A percentile compares a stretch with the other conserved stretches of the same genome.
phyloP scores from a whole-genome alignment of 2,797 vertebrate genomes.

The Melanotaenia boesemani region DNA sequence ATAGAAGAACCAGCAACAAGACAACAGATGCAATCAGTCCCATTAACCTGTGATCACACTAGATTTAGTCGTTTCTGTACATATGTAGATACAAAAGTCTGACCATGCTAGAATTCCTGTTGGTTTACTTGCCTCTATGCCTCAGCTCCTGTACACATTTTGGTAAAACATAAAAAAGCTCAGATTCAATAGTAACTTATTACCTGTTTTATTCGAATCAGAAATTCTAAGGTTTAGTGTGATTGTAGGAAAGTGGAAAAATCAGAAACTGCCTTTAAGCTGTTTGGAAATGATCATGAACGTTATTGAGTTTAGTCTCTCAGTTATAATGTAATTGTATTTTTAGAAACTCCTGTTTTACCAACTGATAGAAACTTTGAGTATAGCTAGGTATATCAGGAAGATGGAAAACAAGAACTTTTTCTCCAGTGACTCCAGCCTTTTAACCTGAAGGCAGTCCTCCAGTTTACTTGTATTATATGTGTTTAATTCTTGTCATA shows the following conservation, averaged over 20 bases:
- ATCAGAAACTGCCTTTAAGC: conserved; percentile 10
- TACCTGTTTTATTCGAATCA: conserved; percentile 30
- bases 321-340: conserved; percentile 10
- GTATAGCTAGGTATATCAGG: conserved; percentile 17
- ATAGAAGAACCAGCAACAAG: conserved; percentile 10
- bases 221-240: conserved; percentile 35
- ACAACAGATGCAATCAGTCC: conserved; percentile 9
- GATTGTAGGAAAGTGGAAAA: conserved; percentile 18
- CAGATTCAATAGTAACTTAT: conserved; percentile 51
- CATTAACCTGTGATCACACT: conserved; percentile 31
- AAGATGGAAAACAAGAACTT: conserved; percentile 22
- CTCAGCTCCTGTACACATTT: conserved; percentile 22
- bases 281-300: conserved; percentile 37
- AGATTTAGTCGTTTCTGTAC: conserved; percentile 43
- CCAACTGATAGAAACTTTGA: conserved; percentile 24
- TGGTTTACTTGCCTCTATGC: conserved; percentile 9
- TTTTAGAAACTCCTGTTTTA: conserved; percentile 36
- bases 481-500: conserved; percentile 58
- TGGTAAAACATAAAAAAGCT: conserved; percentile 2
- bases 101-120: not conserved
- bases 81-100: conserved; percentile 33
- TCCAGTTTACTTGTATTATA: conserved; percentile 55
- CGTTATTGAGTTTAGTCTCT: conserved; percentile 17
- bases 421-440: conserved; percentile 33
- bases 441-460: conserved; percentile 30